phyloP scores from a whole-genome alignment of 1,140 invertebrate species.

The Drosophila ogumai region DNA sequence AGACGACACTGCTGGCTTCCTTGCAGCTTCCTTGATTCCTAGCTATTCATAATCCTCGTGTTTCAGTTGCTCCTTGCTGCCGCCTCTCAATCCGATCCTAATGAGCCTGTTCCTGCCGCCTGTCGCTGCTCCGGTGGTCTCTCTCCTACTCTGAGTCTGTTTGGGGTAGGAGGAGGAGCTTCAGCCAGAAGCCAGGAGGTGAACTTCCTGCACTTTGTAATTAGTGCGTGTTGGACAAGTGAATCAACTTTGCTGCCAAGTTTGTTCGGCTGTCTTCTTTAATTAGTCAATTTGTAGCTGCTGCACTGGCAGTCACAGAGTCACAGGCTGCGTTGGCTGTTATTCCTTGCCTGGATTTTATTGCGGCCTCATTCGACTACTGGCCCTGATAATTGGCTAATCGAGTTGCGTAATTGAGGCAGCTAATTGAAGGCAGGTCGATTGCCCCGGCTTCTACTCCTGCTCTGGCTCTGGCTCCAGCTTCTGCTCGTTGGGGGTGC shows the following conservation, averaged over 20 bases:
- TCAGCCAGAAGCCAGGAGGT: neutral
- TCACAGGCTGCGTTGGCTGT: neutral
- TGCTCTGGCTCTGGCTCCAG: no score
- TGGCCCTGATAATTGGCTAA: conserved; percentile 32
- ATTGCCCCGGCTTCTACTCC: neutral
- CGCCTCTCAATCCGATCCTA: conserved; percentile 37
- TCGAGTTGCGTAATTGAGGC: conserved; percentile 34
- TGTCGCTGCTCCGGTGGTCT: neutral
- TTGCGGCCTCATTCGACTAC: conserved; percentile 2
- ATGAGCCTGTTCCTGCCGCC: conserved; percentile 37
- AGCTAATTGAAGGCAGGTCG: conserved; percentile 35
- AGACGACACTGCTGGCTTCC: neutral
- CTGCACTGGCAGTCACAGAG: conserved; percentile 3
- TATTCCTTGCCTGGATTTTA: conserved; percentile 18
- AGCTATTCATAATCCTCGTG: conserved; percentile 42
- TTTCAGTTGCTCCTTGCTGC: conserved; percentile 2
- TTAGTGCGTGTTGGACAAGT: conserved; percentile 47
- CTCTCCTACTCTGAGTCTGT: neutral
- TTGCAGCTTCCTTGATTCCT: conserved; percentile 2
- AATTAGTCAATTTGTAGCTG: conserved; percentile 41
- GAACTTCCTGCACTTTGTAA: conserved; percentile 47
- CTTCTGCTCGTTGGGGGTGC: conserved; percentile 3
- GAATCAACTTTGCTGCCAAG: conserved; percentile 41
- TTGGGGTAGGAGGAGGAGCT: neutral
- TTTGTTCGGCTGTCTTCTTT: conserved; percentile 42